Percentiles rank a stretch among this genome's conserved stretches.
Conservation (phyloP, 92 coral and sea anemone genomes). For the Phenganax stokvisi region DNA sequence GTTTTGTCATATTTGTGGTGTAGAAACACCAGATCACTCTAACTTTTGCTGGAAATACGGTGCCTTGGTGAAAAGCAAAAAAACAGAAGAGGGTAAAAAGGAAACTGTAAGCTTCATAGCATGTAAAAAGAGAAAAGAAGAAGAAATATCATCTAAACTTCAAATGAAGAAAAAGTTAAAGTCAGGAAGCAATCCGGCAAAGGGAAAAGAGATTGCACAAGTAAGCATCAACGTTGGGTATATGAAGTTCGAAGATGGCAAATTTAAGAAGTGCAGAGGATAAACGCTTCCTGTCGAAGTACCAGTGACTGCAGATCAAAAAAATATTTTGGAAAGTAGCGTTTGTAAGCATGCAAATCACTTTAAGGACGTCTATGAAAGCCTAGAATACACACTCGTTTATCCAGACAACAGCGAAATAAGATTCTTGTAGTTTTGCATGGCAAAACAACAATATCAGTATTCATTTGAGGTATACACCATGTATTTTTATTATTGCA, state of each 20-base stretch:
- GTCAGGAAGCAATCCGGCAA: not conserved
- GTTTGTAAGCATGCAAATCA: slow-evolving; percentile 30
- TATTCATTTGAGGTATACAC: no score
- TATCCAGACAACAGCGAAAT: slow-evolving; percentile 62
- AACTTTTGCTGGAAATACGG: not conserved
- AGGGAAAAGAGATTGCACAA: not conserved
- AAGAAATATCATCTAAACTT: slow-evolving; percentile 50
- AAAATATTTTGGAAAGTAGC: slow-evolving; percentile 32
- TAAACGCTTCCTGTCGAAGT: slow-evolving; percentile 19
- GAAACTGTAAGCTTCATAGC: slow-evolving; percentile 34
- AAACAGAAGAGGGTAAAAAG: not conserved
- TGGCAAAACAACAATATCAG: no score
- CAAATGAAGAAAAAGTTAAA: slow-evolving; percentile 40
- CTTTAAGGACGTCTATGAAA: slow-evolving; percentile 26
- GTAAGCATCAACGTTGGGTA: slow-evolving; percentile 24
- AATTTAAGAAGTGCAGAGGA: slow-evolving; percentile 36
- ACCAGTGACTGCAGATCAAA: slow-evolving; percentile 9
- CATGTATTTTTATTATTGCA: no score
- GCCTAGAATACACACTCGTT: slow-evolving; percentile 38
- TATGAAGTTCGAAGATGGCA: slow-evolving; percentile 28
- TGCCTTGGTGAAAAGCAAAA: not conserved
- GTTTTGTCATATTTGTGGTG: slow-evolving; percentile 8
- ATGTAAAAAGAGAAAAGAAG: slow-evolving; percentile 48
- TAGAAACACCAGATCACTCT: not conserved
- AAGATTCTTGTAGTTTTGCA: no score